Evolutionary conservation across 2,797 vertebrate species (phyloP).

Genomic region (Prunella strophiata): DNA sequence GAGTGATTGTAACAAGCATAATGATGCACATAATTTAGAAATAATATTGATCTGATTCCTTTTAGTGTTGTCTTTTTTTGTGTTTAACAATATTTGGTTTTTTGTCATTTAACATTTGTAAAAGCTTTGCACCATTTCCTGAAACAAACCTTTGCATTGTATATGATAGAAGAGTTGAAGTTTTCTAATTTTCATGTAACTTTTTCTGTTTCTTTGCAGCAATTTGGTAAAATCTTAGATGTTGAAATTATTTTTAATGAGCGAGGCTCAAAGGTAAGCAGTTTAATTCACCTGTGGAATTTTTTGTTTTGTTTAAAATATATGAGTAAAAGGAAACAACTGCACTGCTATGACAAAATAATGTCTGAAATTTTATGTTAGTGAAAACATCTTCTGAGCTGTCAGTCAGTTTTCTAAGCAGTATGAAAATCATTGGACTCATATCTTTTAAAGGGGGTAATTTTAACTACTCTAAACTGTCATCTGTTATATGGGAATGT

Average conservation of each 20-base stretch:
- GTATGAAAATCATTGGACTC: constrained; percentile 50
- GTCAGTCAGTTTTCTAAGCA: constrained; percentile 51
- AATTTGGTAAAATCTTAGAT: constrained; percentile 99
- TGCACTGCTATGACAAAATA: constrained; percentile 66
- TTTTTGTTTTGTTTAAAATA: background rate
- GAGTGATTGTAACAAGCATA: background rate
- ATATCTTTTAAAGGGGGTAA: constrained; percentile 40
- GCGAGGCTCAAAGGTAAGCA: constrained; percentile 93
- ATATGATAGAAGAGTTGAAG: background rate
- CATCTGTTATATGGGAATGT: constrained; percentile 65
- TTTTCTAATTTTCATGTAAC: constrained; percentile 62
- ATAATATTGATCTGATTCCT: background rate
- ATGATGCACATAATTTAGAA: rapidly evolving
- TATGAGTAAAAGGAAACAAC: constrained; percentile 67
- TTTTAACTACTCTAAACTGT: constrained; percentile 54
- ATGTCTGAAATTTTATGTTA: background rate
- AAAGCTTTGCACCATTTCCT: background rate
- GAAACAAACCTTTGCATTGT: background rate
- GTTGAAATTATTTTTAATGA: constrained; percentile 99
- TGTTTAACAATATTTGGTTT: background rate
- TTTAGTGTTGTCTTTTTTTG: background rate
- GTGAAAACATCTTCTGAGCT: background rate
- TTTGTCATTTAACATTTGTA: background rate
- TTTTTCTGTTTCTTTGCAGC: constrained; percentile 89
- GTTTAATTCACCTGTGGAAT: constrained; percentile 58